A percentile compares a stretch with the other conserved stretches of the same genome.
Evolutionary conservation across 1,140 invertebrate species (phyloP).

Genomic region (Dolichoris vasculosae): DNA sequence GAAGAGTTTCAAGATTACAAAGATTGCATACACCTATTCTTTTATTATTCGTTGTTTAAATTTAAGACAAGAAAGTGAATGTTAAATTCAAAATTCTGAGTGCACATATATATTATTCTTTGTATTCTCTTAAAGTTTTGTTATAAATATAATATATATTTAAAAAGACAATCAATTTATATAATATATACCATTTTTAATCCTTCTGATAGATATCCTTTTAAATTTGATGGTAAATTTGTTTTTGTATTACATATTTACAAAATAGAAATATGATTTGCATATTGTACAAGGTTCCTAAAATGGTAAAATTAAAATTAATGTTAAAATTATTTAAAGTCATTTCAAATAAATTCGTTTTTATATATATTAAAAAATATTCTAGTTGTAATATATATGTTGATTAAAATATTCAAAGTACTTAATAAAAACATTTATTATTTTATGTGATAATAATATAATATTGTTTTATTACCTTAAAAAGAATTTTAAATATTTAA

Average conservation of each 20-base stretch:
- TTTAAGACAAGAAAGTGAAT: background rate
- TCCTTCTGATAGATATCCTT: background rate
- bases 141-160: background rate
- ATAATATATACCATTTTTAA: background rate
- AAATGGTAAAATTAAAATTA: background rate
- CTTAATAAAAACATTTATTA: too few relatives aligned
- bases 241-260: background rate
- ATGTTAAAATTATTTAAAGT: too few relatives aligned
- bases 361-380: too few relatives aligned
- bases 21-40: background rate
- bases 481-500: too few relatives aligned
- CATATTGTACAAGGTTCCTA: conserved; percentile 1
- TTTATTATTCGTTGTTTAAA: too few relatives aligned
- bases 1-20: conserved; percentile 1
- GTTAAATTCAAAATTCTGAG: background rate
- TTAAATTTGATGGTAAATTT: too few relatives aligned
- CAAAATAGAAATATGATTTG: background rate
- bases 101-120: background rate
- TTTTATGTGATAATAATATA: too few relatives aligned
- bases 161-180: background rate
- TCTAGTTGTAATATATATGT: too few relatives aligned
- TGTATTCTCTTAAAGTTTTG: background rate
- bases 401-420: too few relatives aligned
- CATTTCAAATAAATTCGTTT: too few relatives aligned
- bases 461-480: too few relatives aligned